These are phyloP conservation scores for Stictonetta naevosa DNA, from an alignment of 2,113 vertebrate species.

Conservation along the genomic window DNA sequence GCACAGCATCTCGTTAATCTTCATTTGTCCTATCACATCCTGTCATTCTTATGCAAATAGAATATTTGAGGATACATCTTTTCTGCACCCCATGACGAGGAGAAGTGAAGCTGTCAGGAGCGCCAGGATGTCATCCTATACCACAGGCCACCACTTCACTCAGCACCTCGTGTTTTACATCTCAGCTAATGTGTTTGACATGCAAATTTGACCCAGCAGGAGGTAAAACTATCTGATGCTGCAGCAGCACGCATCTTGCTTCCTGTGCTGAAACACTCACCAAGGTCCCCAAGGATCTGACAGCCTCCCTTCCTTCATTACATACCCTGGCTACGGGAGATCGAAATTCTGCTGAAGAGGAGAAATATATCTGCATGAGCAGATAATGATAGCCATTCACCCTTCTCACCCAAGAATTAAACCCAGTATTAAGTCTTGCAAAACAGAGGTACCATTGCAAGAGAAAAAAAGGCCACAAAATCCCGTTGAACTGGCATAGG, in stretches of 20 bases:
- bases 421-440: neutral
- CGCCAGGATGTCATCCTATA: constrained; percentile 58
- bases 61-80: constrained; percentile 60
- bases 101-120: constrained; percentile 54
- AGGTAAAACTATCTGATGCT: constrained; percentile 76
- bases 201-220: constrained; percentile 71
- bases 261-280: constrained; percentile 73
- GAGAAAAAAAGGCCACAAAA: neutral
- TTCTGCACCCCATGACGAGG: constrained; percentile 64
- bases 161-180: constrained; percentile 67
- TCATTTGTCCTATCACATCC: constrained; percentile 84
- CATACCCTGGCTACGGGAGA: neutral
- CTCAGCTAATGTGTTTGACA: constrained; percentile 72
- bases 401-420: neutral
- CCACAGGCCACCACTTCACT: constrained; percentile 63
- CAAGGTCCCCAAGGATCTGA: constrained; percentile 26
- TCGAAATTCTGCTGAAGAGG: neutral
- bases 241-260: constrained; percentile 72
- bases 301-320: neutral
- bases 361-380: neutral
- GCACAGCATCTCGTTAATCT: constrained; percentile 80
- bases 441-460: neutral
- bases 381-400: neutral
- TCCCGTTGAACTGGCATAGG: neutral
- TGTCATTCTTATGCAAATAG: constrained; percentile 84